A percentile compares a stretch with the other conserved stretches of the same genome.
Conservation (phyloP, 92 coral and sea anemone genomes). For the Zoanthus solanderi region DNA sequence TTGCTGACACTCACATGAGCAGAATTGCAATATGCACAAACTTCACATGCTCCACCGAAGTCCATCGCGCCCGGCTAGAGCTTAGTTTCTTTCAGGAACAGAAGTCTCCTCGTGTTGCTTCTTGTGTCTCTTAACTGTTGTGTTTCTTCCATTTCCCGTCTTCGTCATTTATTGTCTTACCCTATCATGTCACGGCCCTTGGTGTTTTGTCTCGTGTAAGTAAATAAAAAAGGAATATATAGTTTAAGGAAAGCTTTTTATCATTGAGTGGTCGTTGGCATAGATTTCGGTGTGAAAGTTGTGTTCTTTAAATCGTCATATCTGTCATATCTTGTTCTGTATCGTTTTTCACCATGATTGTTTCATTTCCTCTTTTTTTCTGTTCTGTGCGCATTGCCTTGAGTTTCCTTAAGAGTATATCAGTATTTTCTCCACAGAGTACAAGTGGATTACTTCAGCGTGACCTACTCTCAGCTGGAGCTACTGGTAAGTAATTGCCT, state of each 20-base stretch:
- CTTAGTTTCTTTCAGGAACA: no score
- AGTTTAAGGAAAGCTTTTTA: no score
- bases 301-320: not conserved
- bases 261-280: no score
- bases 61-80: not conserved
- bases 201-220: not conserved
- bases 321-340: not conserved
- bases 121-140: not conserved
- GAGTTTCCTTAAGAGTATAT: not conserved
- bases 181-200: not conserved
- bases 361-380: not conserved
- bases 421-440: constrained; percentile 25
- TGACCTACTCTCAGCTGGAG: constrained; percentile 44
- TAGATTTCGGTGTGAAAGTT: no score
- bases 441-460: constrained; percentile 47
- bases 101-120: not conserved
- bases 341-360: not conserved
- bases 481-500: constrained; percentile 25
- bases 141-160: not conserved
- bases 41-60: no score
- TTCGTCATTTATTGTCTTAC: not conserved
- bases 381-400: not conserved
- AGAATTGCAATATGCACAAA: no score
- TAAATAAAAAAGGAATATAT: no score
- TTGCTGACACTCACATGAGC: no score